Conservation (phyloP, 2,797 vertebrate species). For the Thaleichthys pacificus region DNA sequence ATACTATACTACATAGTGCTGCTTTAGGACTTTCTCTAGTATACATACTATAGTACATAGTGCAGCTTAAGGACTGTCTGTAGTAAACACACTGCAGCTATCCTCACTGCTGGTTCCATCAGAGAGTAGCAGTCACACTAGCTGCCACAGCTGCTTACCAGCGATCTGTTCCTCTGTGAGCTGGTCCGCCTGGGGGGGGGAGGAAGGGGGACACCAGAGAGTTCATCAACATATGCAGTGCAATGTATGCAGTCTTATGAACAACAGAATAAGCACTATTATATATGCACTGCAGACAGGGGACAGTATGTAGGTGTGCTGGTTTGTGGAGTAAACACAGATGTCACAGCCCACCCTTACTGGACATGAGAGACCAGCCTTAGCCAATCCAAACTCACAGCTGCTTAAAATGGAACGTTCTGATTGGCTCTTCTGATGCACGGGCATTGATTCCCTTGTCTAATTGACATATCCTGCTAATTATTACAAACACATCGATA, state of each 20-base stretch:
- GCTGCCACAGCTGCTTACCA: slow-evolving; percentile 9
- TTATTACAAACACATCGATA: background rate
- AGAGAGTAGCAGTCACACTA: background rate
- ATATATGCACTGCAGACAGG: background rate
- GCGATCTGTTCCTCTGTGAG: slow-evolving; percentile 31
- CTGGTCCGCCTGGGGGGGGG: slow-evolving; percentile 24
- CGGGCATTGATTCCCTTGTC: background rate
- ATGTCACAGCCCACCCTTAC: too few relatives aligned
- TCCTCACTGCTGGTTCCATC: background rate
- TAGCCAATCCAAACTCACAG: background rate
- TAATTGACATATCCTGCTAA: background rate
- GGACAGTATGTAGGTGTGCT: background rate
- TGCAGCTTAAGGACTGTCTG: too few relatives aligned
- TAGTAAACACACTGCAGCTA: background rate
- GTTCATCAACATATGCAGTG: background rate
- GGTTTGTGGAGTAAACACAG: too few relatives aligned
- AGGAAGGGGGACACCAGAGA: background rate
- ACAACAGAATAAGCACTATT: background rate
- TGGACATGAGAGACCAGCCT: background rate
- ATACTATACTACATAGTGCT: too few relatives aligned
- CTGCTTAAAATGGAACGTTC: background rate
- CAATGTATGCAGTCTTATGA: background rate
- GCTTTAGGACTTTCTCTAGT: too few relatives aligned
- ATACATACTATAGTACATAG: too few relatives aligned
- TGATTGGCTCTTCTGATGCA: background rate